Evolutionary conservation across 2,113 vertebrate genomes (phyloP).

Genomic region (Xenotilapia caudafasciata): DNA sequence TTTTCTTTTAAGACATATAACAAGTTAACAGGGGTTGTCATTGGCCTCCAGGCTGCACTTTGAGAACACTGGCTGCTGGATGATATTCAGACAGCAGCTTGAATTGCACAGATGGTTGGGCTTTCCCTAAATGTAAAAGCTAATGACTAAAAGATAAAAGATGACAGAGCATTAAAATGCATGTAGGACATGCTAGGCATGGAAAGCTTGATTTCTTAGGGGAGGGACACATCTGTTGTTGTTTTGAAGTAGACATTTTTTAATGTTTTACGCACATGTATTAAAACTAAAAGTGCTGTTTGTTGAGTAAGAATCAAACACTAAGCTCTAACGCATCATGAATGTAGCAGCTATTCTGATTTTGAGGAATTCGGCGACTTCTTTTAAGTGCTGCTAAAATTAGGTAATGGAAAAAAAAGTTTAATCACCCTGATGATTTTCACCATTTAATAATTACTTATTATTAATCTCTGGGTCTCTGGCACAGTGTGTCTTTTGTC

Average conservation of each 20-base stretch:
- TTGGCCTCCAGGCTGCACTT: neutral
- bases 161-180: slow-evolving; percentile 36
- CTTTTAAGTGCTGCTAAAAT: neutral
- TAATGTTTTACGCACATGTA: neutral
- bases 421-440: neutral
- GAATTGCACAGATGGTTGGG: slow-evolving; percentile 30
- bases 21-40: neutral
- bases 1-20: neutral
- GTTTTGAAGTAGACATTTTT: neutral
- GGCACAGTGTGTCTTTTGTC: neutral
- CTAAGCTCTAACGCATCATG: neutral
- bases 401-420: neutral
- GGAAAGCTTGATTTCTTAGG: neutral
- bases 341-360: neutral
- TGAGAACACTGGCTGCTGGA: neutral
- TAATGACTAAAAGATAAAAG: slow-evolving; percentile 22
- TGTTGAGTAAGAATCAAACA: neutral
- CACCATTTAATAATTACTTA: neutral
- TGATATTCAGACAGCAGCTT: slow-evolving; percentile 17
- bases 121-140: slow-evolving; percentile 15
- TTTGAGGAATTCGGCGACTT: neutral
- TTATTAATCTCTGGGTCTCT: neutral
- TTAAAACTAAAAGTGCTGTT: neutral
- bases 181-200: neutral
- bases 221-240: neutral